These are phyloP conservation scores for Aurelia coerulea DNA, from an alignment of 30 jellyfish, hydroid and myxozoan genomes.

Conservation along the genomic window DNA sequence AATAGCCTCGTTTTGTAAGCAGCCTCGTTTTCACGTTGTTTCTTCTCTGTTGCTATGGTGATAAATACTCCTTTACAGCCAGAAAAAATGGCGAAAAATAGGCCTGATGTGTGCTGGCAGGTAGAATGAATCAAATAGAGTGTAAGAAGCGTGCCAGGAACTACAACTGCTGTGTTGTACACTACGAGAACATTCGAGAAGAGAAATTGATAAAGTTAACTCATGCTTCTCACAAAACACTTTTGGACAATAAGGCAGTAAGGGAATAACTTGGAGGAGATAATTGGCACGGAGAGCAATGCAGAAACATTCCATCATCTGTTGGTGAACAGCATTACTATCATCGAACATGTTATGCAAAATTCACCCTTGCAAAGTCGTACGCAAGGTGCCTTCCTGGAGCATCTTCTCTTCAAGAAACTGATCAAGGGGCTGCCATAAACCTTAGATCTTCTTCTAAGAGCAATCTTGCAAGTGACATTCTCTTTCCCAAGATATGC, in stretches of 20 bases:
- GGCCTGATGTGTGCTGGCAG: background rate
- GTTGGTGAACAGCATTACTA: background rate
- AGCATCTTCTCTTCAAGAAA: slow-evolving; percentile 2
- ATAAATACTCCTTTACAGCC: too few relatives aligned
- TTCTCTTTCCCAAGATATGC: background rate
- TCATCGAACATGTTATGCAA: slow-evolving; percentile 17
- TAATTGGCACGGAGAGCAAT: slow-evolving; percentile 10
- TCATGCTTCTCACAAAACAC: slow-evolving; percentile 13
- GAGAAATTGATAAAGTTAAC: background rate
- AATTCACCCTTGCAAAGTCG: slow-evolving; percentile 16
- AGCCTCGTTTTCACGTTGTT: too few relatives aligned
- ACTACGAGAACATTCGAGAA: background rate
- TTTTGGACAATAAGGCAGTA: background rate
- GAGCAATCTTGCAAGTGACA: background rate
- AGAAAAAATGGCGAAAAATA: too few relatives aligned
- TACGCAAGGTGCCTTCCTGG: slow-evolving; percentile 5
- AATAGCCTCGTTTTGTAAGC: too few relatives aligned
- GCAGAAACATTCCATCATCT: background rate
- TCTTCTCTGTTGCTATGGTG: too few relatives aligned
- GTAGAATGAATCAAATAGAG: too few relatives aligned
- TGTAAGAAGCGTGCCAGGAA: too few relatives aligned
- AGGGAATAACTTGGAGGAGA: background rate
- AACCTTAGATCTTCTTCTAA: slow-evolving; percentile 4
- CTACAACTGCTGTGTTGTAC: background rate
- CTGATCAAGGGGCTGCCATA: slow-evolving; percentile 9